phyloP scores from a whole-genome alignment of 2,888 invertebrate genomes.

The Drosophila prostipennis region DNA sequence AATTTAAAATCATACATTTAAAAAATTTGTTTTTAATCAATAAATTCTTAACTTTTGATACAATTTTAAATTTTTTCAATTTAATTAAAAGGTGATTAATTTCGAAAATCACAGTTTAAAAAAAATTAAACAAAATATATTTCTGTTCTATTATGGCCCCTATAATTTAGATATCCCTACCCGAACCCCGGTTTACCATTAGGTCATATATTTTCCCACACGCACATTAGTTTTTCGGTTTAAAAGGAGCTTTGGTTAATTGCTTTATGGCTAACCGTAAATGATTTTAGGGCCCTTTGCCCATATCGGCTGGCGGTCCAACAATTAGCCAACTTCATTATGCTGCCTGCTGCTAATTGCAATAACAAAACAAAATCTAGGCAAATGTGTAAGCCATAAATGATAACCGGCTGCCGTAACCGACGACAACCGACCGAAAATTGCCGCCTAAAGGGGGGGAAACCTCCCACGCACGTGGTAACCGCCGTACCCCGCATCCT shows the following conservation, averaged over 20 bases:
- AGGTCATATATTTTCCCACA: slow-evolving; percentile 6
- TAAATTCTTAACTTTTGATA: no score
- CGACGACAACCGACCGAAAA: slow-evolving; percentile 43
- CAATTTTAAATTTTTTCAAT: no score
- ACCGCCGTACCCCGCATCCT: slow-evolving; percentile 18
- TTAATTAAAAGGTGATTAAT: no score
- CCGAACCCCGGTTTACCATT: neutral
- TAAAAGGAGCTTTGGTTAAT: slow-evolving; percentile 22
- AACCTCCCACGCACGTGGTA: slow-evolving; percentile 35
- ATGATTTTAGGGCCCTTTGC: slow-evolving; percentile 34
- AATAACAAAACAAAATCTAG: slow-evolving; percentile 40
- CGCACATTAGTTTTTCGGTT: slow-evolving; percentile 12
- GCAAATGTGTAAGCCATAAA: slow-evolving; percentile 77
- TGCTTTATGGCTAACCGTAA: slow-evolving; percentile 40
- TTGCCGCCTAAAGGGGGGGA: slow-evolving; percentile 36
- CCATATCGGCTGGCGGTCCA: slow-evolving; percentile 16
- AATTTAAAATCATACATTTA: no score
- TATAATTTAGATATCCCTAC: neutral
- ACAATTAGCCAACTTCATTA: slow-evolving; percentile 67
- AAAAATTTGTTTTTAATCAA: no score
- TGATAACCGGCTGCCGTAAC: slow-evolving; percentile 68
- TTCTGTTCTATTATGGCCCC: no score
- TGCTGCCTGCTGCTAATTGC: slow-evolving; percentile 50
- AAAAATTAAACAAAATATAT: neutral
- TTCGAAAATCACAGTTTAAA: no score